A percentile compares a stretch with the other conserved stretches of the same genome.
These are phyloP conservation scores for Andricus grossulariae DNA, from an alignment of 1,140 invertebrate species.

Conservation along the genomic window DNA sequence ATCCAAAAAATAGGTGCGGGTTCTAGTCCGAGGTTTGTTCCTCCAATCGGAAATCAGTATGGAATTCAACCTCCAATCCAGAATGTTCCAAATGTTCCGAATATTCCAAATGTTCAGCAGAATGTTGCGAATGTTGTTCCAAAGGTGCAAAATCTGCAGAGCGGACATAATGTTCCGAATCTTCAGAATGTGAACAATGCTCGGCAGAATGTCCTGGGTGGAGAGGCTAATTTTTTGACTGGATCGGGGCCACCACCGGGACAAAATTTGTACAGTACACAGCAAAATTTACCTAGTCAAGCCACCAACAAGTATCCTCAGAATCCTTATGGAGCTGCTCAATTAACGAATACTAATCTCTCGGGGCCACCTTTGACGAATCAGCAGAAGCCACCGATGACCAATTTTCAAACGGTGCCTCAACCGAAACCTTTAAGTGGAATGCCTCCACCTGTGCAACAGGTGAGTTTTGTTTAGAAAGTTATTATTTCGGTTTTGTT, in stretches of 20 bases:
- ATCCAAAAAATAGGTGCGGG: not conserved
- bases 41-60: not conserved
- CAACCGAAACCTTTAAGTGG: conserved; percentile 34
- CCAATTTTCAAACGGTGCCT: conserved; percentile 39
- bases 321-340: conserved; percentile 43
- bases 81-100: not conserved
- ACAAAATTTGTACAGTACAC: conserved; percentile 49
- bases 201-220: conserved; percentile 36
- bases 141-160: not conserved
- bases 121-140: not conserved
- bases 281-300: conserved; percentile 63
- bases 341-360: conserved; percentile 48
- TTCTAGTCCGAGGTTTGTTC: not conserved
- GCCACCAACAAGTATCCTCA: conserved; percentile 59
- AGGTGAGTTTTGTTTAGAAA: conserved; percentile 43
- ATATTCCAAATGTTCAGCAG: not conserved
- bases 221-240: conserved; percentile 29
- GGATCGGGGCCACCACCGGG: conserved; percentile 37
- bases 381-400: conserved; percentile 42
- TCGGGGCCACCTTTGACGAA: conserved; percentile 42
- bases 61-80: not conserved
- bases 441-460: conserved; percentile 57
- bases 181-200: conserved; percentile 36
- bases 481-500: not conserved
- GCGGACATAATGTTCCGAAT: conserved; percentile 34